Conservation (phyloP, 2,888 invertebrate genomes). For the Platypus cylindrus region DNA sequence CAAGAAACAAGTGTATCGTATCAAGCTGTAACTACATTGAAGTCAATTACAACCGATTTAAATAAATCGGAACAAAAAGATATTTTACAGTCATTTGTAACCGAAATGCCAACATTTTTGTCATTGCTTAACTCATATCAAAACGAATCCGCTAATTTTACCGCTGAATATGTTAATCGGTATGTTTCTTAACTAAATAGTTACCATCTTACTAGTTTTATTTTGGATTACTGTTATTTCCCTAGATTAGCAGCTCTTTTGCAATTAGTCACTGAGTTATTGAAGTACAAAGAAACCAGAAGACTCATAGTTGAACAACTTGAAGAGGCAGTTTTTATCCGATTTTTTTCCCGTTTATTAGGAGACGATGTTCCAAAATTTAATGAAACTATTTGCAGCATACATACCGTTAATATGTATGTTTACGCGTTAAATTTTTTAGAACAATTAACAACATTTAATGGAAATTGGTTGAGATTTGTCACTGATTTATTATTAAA, state of each 20-base stretch:
- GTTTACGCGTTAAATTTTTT: constrained; percentile 38
- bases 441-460: constrained; percentile 36
- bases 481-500: constrained; percentile 32
- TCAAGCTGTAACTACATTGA: constrained; percentile 35
- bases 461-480: constrained; percentile 35
- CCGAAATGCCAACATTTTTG: constrained; percentile 35
- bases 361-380: constrained; percentile 22
- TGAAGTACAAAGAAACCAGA: constrained; percentile 23
- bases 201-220: background rate
- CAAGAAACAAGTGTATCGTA: constrained; percentile 35
- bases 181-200: constrained; percentile 1
- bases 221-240: no score
- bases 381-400: constrained; percentile 16
- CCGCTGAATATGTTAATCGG: constrained; percentile 26
- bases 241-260: constrained; percentile 35
- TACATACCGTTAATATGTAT: constrained; percentile 36
- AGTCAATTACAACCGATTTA: constrained; percentile 32
- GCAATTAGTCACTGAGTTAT: constrained; percentile 37
- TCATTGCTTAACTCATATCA: constrained; percentile 29
- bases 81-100: constrained; percentile 26
- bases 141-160: constrained; percentile 18
- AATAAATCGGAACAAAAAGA: constrained; percentile 16
- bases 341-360: constrained; percentile 34
- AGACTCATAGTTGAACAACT: constrained; percentile 33
- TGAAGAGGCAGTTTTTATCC: constrained; percentile 30